These are phyloP conservation scores for Leptodactylus fuscus DNA, from an alignment of 2,113 vertebrate genomes.

Conservation along the genomic window DNA sequence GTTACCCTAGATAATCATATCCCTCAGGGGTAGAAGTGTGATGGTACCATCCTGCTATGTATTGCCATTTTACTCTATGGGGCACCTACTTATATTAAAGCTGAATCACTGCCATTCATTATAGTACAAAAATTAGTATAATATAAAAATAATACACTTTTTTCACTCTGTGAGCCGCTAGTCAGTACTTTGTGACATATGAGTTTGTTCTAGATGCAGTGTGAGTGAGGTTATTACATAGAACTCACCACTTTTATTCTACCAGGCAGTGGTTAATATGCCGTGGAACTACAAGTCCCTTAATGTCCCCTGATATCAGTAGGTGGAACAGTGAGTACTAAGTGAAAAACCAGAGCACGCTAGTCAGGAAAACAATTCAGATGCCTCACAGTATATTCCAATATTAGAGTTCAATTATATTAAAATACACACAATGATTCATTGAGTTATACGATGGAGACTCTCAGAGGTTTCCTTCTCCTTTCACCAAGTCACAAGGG, in stretches of 20 bases:
- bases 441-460: not conserved
- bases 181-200: no score
- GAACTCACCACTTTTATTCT: not conserved
- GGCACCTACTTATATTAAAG: not conserved
- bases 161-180: no score
- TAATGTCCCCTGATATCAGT: not conserved
- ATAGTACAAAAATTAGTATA: no score
- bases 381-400: not conserved
- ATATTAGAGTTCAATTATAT: not conserved
- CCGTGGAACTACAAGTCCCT: not conserved
- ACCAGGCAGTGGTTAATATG: not conserved
- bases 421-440: no score
- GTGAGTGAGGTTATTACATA: not conserved
- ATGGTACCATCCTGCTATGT: not conserved
- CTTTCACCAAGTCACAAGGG: not conserved
- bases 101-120: not conserved
- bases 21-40: not conserved
- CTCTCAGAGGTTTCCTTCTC: not conserved
- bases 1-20: not conserved
- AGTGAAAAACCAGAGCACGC: no score
- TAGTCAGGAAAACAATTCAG: not conserved
- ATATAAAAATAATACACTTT: no score
- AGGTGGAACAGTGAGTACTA: not conserved
- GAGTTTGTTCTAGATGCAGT: no score
- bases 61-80: not conserved